Evolutionary conservation across 2,797 vertebrate species (phyloP).

Genomic region (Lutjanus campechanus): DNA sequence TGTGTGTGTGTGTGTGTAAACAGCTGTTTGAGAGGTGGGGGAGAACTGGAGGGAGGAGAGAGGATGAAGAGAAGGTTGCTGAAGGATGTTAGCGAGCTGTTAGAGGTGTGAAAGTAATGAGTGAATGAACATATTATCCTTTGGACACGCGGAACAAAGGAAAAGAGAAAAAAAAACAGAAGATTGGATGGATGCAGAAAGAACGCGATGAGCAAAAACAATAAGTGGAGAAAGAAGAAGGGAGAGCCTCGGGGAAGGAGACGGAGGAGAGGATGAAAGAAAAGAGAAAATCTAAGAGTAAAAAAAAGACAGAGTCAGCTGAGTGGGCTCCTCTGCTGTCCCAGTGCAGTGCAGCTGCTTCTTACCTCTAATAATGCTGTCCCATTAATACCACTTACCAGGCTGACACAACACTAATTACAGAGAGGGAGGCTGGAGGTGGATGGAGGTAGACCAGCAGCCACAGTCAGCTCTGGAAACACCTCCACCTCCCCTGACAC

Average conservation of each 20-base stretch:
- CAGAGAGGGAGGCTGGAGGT: slow-evolving; percentile 83
- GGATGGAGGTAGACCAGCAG: slow-evolving; percentile 85
- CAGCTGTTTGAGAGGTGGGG: slow-evolving; percentile 41
- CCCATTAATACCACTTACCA: slow-evolving; percentile 97
- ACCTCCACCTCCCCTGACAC: background rate
- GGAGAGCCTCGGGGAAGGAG: background rate
- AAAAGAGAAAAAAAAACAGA: background rate
- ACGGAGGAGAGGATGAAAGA: background rate
- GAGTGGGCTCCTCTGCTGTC: slow-evolving; percentile 66
- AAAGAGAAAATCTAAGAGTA: slow-evolving; percentile 10
- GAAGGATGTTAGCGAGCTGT: slow-evolving; percentile 28
- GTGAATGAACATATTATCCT: slow-evolving; percentile 14
- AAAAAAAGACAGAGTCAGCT: slow-evolving; percentile 47
- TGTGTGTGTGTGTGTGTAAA: slow-evolving; percentile 57
- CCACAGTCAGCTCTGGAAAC: slow-evolving; percentile 4
- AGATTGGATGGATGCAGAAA: background rate
- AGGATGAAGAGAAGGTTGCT: background rate
- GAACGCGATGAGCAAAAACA: background rate
- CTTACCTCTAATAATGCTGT: slow-evolving; percentile 89
- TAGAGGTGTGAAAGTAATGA: slow-evolving; percentile 24
- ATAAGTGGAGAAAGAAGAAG: background rate
- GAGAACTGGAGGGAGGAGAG: background rate
- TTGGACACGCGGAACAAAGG: background rate
- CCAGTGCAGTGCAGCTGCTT: slow-evolving; percentile 82
- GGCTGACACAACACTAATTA: slow-evolving; percentile 94